Percentiles rank a stretch among this genome's conserved stretches.
phyloP scores from a whole-genome alignment of 1,140 invertebrate species.

The Druon quercuslanigerum region DNA sequence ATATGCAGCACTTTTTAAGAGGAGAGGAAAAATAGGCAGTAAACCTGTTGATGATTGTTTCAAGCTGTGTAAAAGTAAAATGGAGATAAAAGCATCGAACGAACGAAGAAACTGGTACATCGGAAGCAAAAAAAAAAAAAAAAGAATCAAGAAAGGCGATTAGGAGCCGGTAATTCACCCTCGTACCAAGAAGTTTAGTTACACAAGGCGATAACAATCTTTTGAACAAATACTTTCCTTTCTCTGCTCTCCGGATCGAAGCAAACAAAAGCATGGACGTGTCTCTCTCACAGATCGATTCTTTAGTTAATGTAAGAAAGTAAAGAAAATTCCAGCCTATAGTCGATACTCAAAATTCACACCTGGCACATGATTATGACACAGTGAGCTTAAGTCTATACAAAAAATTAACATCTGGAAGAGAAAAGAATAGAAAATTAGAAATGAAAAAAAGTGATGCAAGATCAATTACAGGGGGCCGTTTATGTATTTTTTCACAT shows the following conservation, averaged over 20 bases:
- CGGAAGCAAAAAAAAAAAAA: conserved; percentile 32
- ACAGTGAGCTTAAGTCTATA: conserved; percentile 2
- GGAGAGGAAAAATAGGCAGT: too few species aligned
- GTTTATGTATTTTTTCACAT: too few species aligned
- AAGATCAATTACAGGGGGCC: neutral
- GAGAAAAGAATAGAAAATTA: neutral
- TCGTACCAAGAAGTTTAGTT: conserved; percentile 53
- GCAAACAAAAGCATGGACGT: conserved; percentile 54
- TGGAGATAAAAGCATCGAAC: conserved; percentile 26
- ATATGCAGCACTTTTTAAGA: too few species aligned
- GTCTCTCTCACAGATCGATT: conserved; percentile 51
- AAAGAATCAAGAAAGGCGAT: conserved; percentile 56
- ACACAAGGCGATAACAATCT: conserved; percentile 56
- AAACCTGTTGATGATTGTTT: neutral
- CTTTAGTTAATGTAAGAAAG: conserved; percentile 44
- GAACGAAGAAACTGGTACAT: neutral
- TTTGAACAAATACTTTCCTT: conserved; percentile 57
- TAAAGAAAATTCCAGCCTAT: conserved; percentile 37
- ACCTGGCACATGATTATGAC: conserved; percentile 27
- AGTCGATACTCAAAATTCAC: conserved; percentile 34
- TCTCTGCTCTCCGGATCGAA: conserved; percentile 42
- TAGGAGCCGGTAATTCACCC: conserved; percentile 57
- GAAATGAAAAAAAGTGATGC: neutral
- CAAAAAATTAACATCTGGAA: conserved; percentile 11
- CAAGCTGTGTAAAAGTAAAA: neutral